A percentile compares a stretch with the other conserved stretches of the same genome.
These are phyloP conservation scores for Aporophyla lueneburgensis DNA, from an alignment of 2,888 invertebrate species.

Conservation along the genomic window DNA sequence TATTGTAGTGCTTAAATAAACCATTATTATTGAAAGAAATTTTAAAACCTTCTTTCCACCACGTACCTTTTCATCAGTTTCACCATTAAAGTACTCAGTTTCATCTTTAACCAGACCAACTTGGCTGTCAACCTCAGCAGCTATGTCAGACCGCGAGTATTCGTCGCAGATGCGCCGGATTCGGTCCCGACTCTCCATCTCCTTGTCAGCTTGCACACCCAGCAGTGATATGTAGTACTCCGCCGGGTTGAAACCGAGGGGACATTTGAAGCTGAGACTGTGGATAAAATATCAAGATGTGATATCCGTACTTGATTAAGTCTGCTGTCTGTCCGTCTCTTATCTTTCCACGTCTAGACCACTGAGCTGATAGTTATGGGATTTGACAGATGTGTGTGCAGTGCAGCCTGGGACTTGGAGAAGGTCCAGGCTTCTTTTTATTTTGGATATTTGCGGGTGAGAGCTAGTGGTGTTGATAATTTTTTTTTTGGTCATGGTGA, in stretches of 20 bases:
- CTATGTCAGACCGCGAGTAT: conserved; percentile 88
- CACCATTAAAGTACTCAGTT: conserved; percentile 85
- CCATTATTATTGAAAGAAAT: too few relatives aligned
- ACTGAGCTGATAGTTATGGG: neutral
- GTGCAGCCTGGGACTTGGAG: neutral
- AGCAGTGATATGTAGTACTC: conserved; percentile 94
- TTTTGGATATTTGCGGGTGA: neutral
- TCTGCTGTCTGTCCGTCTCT: neutral
- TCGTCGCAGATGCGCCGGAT: conserved; percentile 90
- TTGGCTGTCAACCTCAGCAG: conserved; percentile 79
- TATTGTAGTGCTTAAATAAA: too few relatives aligned
- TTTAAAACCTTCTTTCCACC: neutral
- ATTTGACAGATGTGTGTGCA: too few relatives aligned
- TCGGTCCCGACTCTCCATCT: conserved; percentile 84
- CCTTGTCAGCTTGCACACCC: conserved; percentile 85
- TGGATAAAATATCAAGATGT: neutral
- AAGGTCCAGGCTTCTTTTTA: neutral
- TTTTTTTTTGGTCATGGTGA: too few relatives aligned
- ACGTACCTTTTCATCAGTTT: conserved; percentile 80
- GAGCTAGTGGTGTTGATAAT: too few relatives aligned
- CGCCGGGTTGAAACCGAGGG: conserved; percentile 95
- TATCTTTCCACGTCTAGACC: neutral
- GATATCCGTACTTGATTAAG: neutral
- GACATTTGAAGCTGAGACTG: conserved; percentile 93
- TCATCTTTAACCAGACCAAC: conserved; percentile 86